Base-by-base conservation (phyloP, 2,113 vertebrate species). In the Microtus pennsylvanicus region DNA sequence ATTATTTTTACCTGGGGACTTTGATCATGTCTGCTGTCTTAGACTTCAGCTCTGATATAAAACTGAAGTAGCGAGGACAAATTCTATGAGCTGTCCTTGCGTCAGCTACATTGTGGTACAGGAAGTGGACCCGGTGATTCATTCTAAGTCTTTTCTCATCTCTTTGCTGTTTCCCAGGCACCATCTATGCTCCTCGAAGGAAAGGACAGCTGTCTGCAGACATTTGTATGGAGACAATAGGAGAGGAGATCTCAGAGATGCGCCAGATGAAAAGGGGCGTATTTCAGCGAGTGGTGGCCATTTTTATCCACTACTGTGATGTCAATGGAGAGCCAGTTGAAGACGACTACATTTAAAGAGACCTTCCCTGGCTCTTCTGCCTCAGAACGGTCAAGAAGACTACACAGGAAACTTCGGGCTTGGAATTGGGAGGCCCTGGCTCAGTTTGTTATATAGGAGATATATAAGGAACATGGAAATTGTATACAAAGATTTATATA, bases 221-320 rank as follows among this genome's bases (percentile, higher is more conserved):
- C 98, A 99, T 99, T 97, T 99, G 99, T 97, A 99, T 99, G 99
- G 99, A 99, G 98, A 99, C 99, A 13, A 99, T 99, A 42, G 99
- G 99, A 3, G 99, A 99, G 89, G 99, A 99, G 98, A 99, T 99
- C 98, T 99, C 99, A 0, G 99, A 99, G 98, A 98, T 99, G 90
- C 98, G 99, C 0, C 99, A 99, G 98, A 99, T 99, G 98, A 99
- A 98, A 21, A 98, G 97, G 24, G 99, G 99, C 0, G 99, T 99
- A 9, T 99, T 99, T 97, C 99, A 99, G 95, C 98, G 99, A 35
- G 99, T 99, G 33, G 99, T 99, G 95, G 99, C 99, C 0, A 99
- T 99, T 91, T 99, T 99, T 97, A 99, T 99, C 91, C 99, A 99
- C 98, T 99, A 99, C 97, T 99, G 99, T 21, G 99, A 99, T 0